phyloP scores from a whole-genome alignment of 2,113 vertebrate species.

The Elephantulus edwardii region DNA sequence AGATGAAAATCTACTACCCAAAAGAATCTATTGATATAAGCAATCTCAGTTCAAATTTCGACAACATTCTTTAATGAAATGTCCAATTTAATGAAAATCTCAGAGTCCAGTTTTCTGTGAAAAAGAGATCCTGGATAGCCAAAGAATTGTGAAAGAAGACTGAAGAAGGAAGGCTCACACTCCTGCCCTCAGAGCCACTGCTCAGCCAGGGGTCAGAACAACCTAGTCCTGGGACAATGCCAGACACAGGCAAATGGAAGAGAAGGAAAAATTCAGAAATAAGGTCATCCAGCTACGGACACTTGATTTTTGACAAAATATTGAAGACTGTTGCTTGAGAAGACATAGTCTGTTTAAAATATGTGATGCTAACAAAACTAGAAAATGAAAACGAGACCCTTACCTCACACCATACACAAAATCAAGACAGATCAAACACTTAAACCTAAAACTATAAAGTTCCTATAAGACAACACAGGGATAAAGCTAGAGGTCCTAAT shows the following conservation, averaged over 20 bases:
- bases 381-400: too few relatives aligned
- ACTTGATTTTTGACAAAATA: neutral
- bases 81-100: too few relatives aligned
- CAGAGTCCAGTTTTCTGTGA: neutral
- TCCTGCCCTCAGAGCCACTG: neutral
- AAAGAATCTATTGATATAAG: neutral
- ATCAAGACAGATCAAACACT: too few relatives aligned
- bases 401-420: too few relatives aligned
- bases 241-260: neutral
- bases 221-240: neutral
- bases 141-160: neutral
- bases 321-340: neutral
- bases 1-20: neutral
- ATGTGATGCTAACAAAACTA: too few relatives aligned
- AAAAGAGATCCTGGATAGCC: neutral
- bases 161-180: neutral
- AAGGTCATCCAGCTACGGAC: neutral
- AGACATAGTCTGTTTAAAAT: neutral
- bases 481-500: too few relatives aligned
- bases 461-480: too few relatives aligned
- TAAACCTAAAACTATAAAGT: too few relatives aligned
- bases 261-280: neutral
- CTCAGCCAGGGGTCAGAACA: neutral
- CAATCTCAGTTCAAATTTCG: neutral
- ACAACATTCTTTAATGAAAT: neutral